A percentile compares a stretch with the other conserved stretches of the same genome.
phyloP scores from a whole-genome alignment of 2,888 invertebrate genomes.

The Myopa tessellatipennis region DNA sequence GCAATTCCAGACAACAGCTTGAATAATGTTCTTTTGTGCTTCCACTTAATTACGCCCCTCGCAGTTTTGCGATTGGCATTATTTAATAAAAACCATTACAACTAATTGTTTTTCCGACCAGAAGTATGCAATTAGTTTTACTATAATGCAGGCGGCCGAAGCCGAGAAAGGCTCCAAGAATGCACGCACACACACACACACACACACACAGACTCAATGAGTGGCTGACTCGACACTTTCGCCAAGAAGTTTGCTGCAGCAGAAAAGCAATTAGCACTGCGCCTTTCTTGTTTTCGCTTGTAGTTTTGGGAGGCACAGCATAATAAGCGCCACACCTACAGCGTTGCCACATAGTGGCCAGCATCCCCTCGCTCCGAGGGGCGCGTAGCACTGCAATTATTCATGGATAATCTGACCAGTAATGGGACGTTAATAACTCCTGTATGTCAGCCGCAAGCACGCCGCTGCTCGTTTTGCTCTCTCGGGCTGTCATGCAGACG shows the following conservation, averaged over 20 bases:
- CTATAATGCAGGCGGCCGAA: not conserved
- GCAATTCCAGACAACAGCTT: no score
- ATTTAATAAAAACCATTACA: constrained; percentile 43
- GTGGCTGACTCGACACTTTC: constrained; percentile 9
- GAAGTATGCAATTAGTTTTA: constrained; percentile 14
- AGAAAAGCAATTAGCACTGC: constrained; percentile 8
- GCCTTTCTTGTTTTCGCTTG: constrained; percentile 47
- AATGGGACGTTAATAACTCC: constrained; percentile 68
- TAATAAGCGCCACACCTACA: constrained; percentile 46
- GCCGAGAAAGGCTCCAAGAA: constrained; percentile 11
- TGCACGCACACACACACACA: constrained; percentile 38
- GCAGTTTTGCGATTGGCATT: constrained; percentile 23
- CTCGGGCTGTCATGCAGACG: not conserved
- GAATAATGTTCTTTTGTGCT: no score
- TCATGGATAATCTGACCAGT: constrained; percentile 67
- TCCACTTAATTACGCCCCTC: not conserved
- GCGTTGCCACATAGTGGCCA: constrained; percentile 49
- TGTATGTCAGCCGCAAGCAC: constrained; percentile 55
- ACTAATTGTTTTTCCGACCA: constrained; percentile 40
- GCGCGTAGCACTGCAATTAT: constrained; percentile 60
- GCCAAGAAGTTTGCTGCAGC: not conserved
- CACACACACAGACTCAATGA: constrained; percentile 16
- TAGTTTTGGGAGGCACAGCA: constrained; percentile 44
- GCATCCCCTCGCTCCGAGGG: not conserved
- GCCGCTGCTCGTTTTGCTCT: not conserved